Conservation (phyloP, 1,140 invertebrate genomes). For the Achroia grisella region DNA sequence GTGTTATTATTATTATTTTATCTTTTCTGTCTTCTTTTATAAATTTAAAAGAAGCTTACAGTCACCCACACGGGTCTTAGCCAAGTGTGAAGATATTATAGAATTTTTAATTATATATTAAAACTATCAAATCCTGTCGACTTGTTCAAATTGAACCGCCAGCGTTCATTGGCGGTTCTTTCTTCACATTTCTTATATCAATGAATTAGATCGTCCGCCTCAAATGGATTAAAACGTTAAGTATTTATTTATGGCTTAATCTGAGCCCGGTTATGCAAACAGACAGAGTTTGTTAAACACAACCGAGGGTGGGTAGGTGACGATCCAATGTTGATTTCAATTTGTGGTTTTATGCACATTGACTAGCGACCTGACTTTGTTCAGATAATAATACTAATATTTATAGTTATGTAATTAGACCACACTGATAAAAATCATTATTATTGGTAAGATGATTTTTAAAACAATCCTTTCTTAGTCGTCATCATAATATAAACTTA, state of each 20-base stretch:
- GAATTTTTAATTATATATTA: too few species aligned
- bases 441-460: too few species aligned
- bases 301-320: not conserved
- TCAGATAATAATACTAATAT: too few species aligned
- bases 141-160: not conserved
- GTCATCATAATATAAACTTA: too few species aligned
- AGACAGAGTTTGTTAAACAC: conserved; percentile 36
- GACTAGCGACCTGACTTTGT: not conserved
- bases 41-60: too few species aligned
- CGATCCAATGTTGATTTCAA: conserved; percentile 1
- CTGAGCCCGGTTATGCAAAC: conserved; percentile 47
- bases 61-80: too few species aligned
- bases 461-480: too few species aligned
- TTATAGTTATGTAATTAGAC: too few species aligned
- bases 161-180: conserved; percentile 17
- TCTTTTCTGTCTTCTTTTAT: too few species aligned
- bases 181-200: conserved; percentile 29
- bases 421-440: too few species aligned
- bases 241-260: conserved; percentile 55
- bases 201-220: conserved; percentile 27
- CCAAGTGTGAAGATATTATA: too few species aligned
- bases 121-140: conserved; percentile 13
- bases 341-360: not conserved
- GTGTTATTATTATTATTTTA: too few species aligned
- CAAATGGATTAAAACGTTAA: conserved; percentile 52